Base-by-base conservation (phyloP, 1,140 invertebrate species). In the Eupeodes corollae region DNA sequence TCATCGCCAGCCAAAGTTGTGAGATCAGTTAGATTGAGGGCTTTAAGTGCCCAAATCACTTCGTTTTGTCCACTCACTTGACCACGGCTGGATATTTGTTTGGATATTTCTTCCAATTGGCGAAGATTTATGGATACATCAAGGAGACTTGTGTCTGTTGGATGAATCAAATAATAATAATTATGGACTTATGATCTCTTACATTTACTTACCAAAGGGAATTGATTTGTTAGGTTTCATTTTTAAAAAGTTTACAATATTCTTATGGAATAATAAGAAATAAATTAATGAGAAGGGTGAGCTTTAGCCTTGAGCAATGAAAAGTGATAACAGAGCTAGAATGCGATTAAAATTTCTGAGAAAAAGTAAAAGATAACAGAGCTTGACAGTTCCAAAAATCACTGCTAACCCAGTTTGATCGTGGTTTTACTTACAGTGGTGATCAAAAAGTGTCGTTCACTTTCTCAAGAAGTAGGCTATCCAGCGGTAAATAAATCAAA, bases 1-100 rank as follows among this genome's bases (percentile, higher is more conserved):
- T 98, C 95, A 77, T 95, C 88, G 11, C 90, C 82, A 33, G 78
- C 76, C 34, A 98, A 71, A 26, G 92, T 94, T 13, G 95, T 98
- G 42, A 98, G 74, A 71, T 98, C 95, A 49, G 96, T 90, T 49
- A 86, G 81, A 44, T 80, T 80, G 3, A 96, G 70, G 15, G 88
- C 88, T 63, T 82, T 79, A 30, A 92, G 56, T 11, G 93, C 71
- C 85, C 86, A 93, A 15, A 78, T 77, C 49, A 78, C 73, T 71
- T 82, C 58, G 21, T 67, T 53, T 10, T 39, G 42, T 1, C 55
- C 59, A n/a, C 21, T 50, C n/a, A 67, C 63, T 46, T 50, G 47
- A 32, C 56, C 57, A 18, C 56, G 49, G 12, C 55, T 43, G 0
- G 62, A 61, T 11, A 63, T 50, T 2, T 54, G 60, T 19, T 42